Evolutionary conservation across 1,140 invertebrate genomes (phyloP).

Genomic region (Colletes gigas): DNA sequence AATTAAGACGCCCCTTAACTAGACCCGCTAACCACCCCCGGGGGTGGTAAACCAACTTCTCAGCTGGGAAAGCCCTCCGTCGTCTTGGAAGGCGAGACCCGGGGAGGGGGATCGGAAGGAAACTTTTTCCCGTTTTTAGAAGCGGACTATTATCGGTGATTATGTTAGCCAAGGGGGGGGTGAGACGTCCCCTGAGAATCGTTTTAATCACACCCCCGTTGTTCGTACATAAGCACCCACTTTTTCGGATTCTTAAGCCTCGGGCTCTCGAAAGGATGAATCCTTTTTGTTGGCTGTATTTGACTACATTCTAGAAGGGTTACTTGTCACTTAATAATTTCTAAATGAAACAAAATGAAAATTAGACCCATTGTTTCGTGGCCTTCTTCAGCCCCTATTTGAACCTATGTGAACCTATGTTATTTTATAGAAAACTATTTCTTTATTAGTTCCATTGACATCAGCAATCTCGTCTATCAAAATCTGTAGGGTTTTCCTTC

Average conservation of each 20-base stretch:
- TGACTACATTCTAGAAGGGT: too few species aligned
- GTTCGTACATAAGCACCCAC: slow-evolving; percentile 35
- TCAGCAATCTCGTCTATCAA: too few species aligned
- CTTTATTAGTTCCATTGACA: too few species aligned
- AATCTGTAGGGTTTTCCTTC: too few species aligned
- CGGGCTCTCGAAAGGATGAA: too few species aligned
- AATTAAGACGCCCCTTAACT: slow-evolving; percentile 82
- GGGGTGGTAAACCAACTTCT: slow-evolving; percentile 80
- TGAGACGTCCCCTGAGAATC: slow-evolving; percentile 31
- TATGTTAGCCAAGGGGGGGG: slow-evolving; percentile 62
- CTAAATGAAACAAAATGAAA: too few species aligned
- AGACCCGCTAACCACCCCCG: slow-evolving; percentile 78
- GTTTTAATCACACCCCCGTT: slow-evolving; percentile 41
- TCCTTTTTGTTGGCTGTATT: too few species aligned
- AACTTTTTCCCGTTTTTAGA: slow-evolving; percentile 75
- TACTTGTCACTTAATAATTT: too few species aligned
- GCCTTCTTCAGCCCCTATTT: too few species aligned
- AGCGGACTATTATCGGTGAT: slow-evolving; percentile 77
- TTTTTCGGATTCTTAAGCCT: slow-evolving; percentile 1
- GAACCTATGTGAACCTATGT: too few species aligned
- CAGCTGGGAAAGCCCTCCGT: slow-evolving; percentile 59
- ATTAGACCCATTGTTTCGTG: too few species aligned
- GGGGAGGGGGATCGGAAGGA: slow-evolving; percentile 31
- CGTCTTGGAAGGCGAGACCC: slow-evolving; percentile 55
- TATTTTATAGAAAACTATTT: too few species aligned